Evolutionary conservation across 2,888 invertebrate species (phyloP).

Genomic region (Drosophila stalkeri): DNA sequence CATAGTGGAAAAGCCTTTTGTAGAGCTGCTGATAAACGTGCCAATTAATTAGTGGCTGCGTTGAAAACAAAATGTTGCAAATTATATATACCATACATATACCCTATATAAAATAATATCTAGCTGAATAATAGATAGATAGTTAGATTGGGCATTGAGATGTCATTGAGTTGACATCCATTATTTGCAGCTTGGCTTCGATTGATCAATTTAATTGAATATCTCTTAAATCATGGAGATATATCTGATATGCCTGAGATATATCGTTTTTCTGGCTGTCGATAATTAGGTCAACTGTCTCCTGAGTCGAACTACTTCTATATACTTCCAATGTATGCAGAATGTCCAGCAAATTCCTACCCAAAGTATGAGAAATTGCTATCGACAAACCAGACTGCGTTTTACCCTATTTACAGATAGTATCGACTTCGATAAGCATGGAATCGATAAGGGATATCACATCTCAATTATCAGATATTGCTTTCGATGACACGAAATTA

Average conservation of each 20-base stretch:
- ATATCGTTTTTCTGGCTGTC: background rate
- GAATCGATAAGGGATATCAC: background rate
- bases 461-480: background rate
- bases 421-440: too few species aligned
- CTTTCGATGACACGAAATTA: too few species aligned
- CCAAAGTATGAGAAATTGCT: too few species aligned
- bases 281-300: background rate
- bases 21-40: slow-evolving; percentile 30
- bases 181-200: background rate
- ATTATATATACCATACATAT: slow-evolving; percentile 14
- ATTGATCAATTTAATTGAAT: too few species aligned
- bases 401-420: too few species aligned
- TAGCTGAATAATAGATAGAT: background rate
- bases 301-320: background rate
- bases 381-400: background rate
- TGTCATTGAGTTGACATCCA: background rate
- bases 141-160: background rate
- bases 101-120: slow-evolving; percentile 23
- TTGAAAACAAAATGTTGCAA: slow-evolving; percentile 50
- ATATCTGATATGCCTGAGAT: background rate
- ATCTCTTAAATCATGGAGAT: background rate
- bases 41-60: slow-evolving; percentile 69
- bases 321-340: too few species aligned
- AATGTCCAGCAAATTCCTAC: too few species aligned
- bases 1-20: slow-evolving; percentile 29